Evolutionary conservation across 2,888 invertebrate species (phyloP).

Genomic region (Eupithecia subfuscata): DNA sequence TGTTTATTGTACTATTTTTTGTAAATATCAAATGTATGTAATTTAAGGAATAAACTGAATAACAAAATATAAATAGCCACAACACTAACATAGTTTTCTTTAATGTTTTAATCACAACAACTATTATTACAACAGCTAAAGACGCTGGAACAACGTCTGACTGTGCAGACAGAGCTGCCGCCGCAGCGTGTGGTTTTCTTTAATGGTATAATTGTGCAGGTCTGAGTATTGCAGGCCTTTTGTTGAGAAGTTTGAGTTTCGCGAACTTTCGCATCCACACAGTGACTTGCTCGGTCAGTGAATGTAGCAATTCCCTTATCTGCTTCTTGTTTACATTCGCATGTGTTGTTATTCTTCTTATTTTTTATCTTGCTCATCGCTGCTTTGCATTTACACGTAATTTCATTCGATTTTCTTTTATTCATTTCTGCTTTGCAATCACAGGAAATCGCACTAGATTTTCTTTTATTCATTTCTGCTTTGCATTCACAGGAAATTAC

Average conservation of each 20-base stretch:
- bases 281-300: conserved; percentile 50
- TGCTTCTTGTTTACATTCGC: conserved; percentile 43
- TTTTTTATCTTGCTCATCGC: neutral
- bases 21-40: conserved; percentile 73
- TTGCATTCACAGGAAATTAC: neutral
- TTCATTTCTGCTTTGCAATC: neutral
- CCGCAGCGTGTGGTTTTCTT: neutral
- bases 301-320: conserved; percentile 59
- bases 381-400: neutral
- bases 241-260: conserved; percentile 47
- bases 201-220: conserved; percentile 25
- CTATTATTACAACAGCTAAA: neutral
- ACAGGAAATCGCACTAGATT: neutral
- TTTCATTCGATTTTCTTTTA: neutral
- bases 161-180: neutral
- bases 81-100: conserved; percentile 59
- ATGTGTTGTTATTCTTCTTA: conserved; percentile 25
- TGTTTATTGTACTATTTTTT: conserved; percentile 77
- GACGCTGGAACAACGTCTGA: neutral
- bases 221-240: conserved; percentile 48
- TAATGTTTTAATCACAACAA: conserved; percentile 22
- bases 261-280: conserved; percentile 38
- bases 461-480: neutral
- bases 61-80: conserved; percentile 80
- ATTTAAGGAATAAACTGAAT: conserved; percentile 77